Base-by-base conservation (phyloP, 2,888 invertebrate genomes). In the Rhagonycha lutea region DNA sequence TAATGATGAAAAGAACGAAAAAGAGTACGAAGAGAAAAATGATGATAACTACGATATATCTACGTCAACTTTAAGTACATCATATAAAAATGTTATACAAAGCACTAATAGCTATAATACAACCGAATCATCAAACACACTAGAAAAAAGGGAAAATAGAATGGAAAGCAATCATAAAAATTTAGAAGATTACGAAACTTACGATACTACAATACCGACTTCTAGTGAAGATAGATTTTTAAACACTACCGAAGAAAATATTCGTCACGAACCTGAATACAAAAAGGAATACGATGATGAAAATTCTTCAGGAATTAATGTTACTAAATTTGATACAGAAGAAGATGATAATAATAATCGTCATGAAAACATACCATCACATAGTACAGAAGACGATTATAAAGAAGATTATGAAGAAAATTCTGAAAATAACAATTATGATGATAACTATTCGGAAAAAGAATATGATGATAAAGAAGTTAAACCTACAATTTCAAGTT, bases 1-100 rank as follows among this genome's bases (percentile, higher is more conserved):
- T 83, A 4, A 2, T 26, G 81, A 83, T 14, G 62, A 73, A 9
- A 61, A 69, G 14, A 68, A 70, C 7, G 70, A 70, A 23, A 28
- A 74, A 8, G 68, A 74, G 3, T 61, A 70, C 4, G 8, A 68
- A 32, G 47, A 32, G 0, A 23, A 18, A 18, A 18, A 18, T 18
- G 18, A 18, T 18, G 18, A 2, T 18, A 18, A 32, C 8, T 47
- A 61, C n/a, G 24, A 14, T 24, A n/a, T n/a, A n/a, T 28, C 26
- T 7, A 28, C 28, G 5, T 28, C 9, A 9, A 28, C 28, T 28
- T 9, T 2, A 2, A 9, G 28, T 28, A 28, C 28, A 28, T 28
- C 28, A 28, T 9, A 28, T 28, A 28, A 9, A 28, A 28, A 28
- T 9, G 28, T 28, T 8, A 28, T 28, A 28, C 8, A 9, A n/a